These are phyloP conservation scores for Paracanthobrama guichenoti DNA, from an alignment of 2,113 vertebrate genomes.

Conservation along the genomic window DNA sequence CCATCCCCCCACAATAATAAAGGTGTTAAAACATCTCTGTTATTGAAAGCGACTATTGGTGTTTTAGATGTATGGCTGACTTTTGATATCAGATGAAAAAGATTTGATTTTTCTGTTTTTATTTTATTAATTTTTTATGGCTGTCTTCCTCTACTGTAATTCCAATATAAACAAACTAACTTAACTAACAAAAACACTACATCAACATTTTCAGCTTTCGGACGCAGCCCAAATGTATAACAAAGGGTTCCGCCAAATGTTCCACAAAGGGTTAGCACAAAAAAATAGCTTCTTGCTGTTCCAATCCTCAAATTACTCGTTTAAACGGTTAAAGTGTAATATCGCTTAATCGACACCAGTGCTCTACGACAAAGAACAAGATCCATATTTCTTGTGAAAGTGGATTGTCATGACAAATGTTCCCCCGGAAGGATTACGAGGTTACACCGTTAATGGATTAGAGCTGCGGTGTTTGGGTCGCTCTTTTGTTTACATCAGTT, in stretches of 20 bases:
- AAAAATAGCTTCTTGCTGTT: background rate
- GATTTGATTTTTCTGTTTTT: too few species aligned
- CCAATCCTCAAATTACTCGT: background rate
- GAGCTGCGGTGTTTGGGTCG: slow-evolving; percentile 68
- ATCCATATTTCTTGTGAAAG: background rate
- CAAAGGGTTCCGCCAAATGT: slow-evolving; percentile 1
- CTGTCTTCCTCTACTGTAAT: too few species aligned
- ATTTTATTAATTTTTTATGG: too few species aligned
- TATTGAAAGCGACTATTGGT: too few species aligned
- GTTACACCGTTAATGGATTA: slow-evolving; percentile 72
- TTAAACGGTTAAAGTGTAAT: too few species aligned
- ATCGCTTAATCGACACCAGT: background rate
- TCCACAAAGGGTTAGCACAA: background rate
- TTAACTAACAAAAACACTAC: too few species aligned
- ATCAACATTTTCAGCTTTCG: too few species aligned
- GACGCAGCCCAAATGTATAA: background rate
- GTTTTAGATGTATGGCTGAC: too few species aligned
- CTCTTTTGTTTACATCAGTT: slow-evolving; percentile 75
- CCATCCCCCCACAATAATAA: too few species aligned
- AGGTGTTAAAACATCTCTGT: too few species aligned
- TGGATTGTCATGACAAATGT: background rate
- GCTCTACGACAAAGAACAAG: background rate
- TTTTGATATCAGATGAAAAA: too few species aligned
- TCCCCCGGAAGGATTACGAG: slow-evolving; percentile 70
- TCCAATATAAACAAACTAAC: too few species aligned